A percentile compares a stretch with the other conserved stretches of the same genome.
Conservation (phyloP, 2,113 vertebrate species). For the Raja brachyura region DNA sequence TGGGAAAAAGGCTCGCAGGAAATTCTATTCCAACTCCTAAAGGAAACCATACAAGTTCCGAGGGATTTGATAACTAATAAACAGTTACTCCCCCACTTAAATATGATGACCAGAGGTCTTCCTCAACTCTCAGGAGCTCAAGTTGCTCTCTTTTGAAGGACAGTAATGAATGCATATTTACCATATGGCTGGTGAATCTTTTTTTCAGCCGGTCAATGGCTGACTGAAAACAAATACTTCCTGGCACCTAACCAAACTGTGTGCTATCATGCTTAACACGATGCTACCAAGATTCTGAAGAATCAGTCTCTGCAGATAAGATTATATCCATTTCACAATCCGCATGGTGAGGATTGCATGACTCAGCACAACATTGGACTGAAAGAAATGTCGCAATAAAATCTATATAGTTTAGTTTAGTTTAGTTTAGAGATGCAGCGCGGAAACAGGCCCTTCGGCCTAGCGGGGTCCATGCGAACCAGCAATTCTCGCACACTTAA, state of each 20-base stretch:
- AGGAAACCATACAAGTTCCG: background rate
- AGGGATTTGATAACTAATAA: background rate
- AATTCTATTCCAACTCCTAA: background rate
- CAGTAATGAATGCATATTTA: background rate
- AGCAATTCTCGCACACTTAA: too few species aligned
- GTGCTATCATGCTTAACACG: background rate
- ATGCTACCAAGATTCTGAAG: background rate
- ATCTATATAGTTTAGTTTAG: background rate
- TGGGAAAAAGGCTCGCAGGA: background rate
- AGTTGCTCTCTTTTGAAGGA: background rate
- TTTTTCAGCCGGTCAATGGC: background rate
- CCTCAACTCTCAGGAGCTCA: background rate
- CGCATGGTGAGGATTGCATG: background rate
- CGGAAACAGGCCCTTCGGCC: too few species aligned
- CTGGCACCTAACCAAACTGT: background rate
- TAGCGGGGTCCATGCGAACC: too few species aligned
- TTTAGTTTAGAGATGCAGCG: too few species aligned
- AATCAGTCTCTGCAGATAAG: background rate
- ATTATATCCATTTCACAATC: too few species aligned
- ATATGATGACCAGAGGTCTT: background rate
- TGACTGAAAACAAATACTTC: background rate
- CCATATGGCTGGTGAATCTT: background rate
- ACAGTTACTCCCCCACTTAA: background rate
- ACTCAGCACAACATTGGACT: background rate
- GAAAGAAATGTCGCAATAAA: background rate